Evolutionary conservation across 2,797 vertebrate species (phyloP).

Genomic region (Pterois miles): DNA sequence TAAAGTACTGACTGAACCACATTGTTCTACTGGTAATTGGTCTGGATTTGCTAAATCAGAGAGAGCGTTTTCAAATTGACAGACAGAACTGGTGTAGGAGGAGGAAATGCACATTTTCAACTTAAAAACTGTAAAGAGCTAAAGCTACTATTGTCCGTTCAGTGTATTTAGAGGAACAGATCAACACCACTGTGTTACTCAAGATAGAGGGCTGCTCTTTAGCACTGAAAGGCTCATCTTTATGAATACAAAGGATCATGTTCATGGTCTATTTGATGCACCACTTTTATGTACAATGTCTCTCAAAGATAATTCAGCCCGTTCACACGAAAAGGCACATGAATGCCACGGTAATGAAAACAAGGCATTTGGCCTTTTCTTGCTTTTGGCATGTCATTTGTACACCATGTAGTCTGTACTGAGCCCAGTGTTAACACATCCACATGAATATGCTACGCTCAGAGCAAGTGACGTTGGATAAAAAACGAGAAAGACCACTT

Average conservation of each 20-base stretch:
- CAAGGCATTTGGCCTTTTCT: too few relatives aligned
- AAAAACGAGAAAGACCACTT: too few relatives aligned
- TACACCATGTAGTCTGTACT: too few relatives aligned
- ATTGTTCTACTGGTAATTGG: constrained; percentile 1
- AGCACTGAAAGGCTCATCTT: not conserved
- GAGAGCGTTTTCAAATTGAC: constrained; percentile 2
- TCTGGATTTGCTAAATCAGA: constrained; percentile 29
- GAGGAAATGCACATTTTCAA: not conserved
- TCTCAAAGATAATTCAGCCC: not conserved
- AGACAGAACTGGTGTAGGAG: constrained; percentile 6
- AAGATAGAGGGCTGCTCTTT: not conserved
- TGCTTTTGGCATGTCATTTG: too few relatives aligned
- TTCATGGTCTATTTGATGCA: not conserved
- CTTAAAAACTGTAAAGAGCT: not conserved
- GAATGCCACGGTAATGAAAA: too few relatives aligned
- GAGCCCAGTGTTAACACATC: too few relatives aligned
- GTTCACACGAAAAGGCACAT: too few relatives aligned
- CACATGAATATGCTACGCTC: too few relatives aligned
- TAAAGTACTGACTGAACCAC: not conserved
- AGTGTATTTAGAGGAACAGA: not conserved
- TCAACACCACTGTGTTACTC: not conserved
- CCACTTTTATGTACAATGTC: not conserved
- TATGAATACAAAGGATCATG: not conserved
- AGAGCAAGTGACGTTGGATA: too few relatives aligned
- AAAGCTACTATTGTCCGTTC: not conserved